Evolutionary conservation across 2,113 vertebrate genomes (phyloP), one percentile per base, ranked within the genome.

Genomic region (Macroglossus sobrinus): DNA sequence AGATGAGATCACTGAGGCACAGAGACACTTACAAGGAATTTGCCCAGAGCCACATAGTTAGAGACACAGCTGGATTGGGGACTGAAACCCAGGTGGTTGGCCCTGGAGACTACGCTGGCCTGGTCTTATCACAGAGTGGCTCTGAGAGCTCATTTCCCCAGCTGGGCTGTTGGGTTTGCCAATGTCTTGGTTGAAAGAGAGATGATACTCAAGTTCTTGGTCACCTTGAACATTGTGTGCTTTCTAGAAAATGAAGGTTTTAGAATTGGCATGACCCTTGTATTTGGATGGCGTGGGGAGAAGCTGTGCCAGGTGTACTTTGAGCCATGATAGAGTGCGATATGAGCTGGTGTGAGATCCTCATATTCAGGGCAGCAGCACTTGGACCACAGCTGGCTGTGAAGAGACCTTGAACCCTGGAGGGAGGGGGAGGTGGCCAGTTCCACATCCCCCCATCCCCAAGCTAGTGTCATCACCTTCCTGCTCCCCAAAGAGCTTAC

Each of bases 131-230:
- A 30, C 24, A 14, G 69, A 30, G 33, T 19, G 30, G 43, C 63
- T 50, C 66, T 2, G 0, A 63, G 80, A 68, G 33, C 76, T 81
- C 22, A 0, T 19, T 21, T 22, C n/a, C 30, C 64, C 28, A 28
- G 33, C 13, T 0, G 9, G 66, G 38, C 63, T n/a, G 10, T 71
- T 33, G 2, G 21, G 6, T 84, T 33, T 80, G 38, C 7, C 10
- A 19, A 1, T 35, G 28, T 47, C 38, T 6, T 16, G 2, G 4
- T 35, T 8, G 0, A 0, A 21, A 50, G 50, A 53, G n/a, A 47
- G 19, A 14, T 15, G 30, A 4, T 15, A 13, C 7, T 53, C 16
- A 9, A 14, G 53, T 33, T 63, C 24, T 28, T 2, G 30, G 47
- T 50, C 26, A 28, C 85, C 0, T 0, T 50, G 61, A 59, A 30